Percentiles rank a stretch among this genome's conserved stretches.
These are phyloP conservation scores for Macquaria australasica DNA, from an alignment of 2,113 vertebrate species.

Conservation along the genomic window DNA sequence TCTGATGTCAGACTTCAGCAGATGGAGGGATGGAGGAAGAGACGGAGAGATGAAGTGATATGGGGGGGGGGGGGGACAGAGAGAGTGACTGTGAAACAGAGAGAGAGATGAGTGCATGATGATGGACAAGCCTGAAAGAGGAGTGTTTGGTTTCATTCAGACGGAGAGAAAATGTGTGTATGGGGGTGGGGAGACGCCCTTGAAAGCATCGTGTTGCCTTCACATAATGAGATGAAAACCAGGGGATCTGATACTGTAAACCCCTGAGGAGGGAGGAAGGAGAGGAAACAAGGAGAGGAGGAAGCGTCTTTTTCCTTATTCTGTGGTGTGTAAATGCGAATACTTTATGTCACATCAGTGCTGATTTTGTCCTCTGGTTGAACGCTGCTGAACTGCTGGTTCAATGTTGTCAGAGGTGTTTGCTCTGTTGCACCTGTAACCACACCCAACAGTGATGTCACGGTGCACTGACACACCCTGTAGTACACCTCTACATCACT, in stretches of 20 bases:
- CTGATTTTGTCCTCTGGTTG: no score
- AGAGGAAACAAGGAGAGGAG: not conserved
- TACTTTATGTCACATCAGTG: not conserved
- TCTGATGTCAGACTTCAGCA: slow-evolving; percentile 51
- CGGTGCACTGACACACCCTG: no score
- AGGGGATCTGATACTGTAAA: slow-evolving; percentile 37
- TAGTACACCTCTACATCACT: no score
- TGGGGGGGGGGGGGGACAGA: not conserved
- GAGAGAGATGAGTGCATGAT: slow-evolving; percentile 27
- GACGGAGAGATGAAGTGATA: not conserved
- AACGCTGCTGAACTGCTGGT: no score
- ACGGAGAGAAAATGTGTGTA: slow-evolving; percentile 16
- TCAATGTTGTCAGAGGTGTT: no score
- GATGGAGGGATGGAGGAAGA: slow-evolving; percentile 42
- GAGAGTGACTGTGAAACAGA: not conserved
- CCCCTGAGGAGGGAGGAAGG: not conserved
- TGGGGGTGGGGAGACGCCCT: not conserved
- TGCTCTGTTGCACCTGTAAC: no score
- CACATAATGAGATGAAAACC: slow-evolving; percentile 19
- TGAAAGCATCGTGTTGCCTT: slow-evolving; percentile 58
- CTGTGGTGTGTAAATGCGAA: not conserved
- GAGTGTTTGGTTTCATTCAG: slow-evolving; percentile 53
- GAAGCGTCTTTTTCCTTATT: not conserved
- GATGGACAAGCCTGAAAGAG: slow-evolving; percentile 51
- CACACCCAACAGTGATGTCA: no score